Percentiles rank a stretch among this genome's conserved stretches.
Evolutionary conservation across 2,113 vertebrate genomes (phyloP).

Genomic region (Vidua chalybeata): DNA sequence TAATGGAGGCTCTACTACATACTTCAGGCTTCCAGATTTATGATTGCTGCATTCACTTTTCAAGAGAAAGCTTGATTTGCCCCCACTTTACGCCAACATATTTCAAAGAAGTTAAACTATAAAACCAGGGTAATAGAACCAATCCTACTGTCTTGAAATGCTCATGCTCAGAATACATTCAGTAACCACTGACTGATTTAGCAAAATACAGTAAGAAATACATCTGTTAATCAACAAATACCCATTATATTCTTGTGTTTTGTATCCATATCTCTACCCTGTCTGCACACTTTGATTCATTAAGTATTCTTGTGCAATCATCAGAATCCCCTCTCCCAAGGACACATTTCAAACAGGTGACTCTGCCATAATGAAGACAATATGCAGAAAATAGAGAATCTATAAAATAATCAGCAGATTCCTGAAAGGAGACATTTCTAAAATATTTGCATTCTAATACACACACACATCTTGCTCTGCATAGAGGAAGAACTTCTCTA

Average conservation of each 20-base stretch:
- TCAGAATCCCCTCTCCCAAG: neutral
- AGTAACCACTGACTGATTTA: neutral
- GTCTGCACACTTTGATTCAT: neutral
- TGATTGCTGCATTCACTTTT: neutral
- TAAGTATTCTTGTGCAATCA: neutral
- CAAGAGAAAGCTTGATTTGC: neutral
- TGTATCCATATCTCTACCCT: neutral
- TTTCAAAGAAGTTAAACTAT: neutral
- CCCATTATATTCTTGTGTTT: neutral
- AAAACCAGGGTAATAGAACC: neutral
- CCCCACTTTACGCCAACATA: neutral
- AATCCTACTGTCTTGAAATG: neutral
- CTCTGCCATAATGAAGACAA: neutral
- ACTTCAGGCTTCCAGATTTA: constrained; percentile 8
- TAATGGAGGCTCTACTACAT: neutral
- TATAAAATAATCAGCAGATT: neutral
- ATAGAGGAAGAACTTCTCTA: neutral
- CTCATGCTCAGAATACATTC: neutral
- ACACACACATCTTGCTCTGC: neutral
- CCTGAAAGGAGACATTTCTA: neutral
- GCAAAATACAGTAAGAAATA: neutral
- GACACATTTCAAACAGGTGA: fast-evolving
- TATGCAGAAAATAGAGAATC: neutral
- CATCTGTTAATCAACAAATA: neutral
- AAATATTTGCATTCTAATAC: neutral